Percentiles rank a stretch among this genome's conserved stretches.
These are phyloP conservation scores for Odontomyia ornata DNA, from an alignment of 2,888 invertebrate genomes.

Conservation along the genomic window DNA sequence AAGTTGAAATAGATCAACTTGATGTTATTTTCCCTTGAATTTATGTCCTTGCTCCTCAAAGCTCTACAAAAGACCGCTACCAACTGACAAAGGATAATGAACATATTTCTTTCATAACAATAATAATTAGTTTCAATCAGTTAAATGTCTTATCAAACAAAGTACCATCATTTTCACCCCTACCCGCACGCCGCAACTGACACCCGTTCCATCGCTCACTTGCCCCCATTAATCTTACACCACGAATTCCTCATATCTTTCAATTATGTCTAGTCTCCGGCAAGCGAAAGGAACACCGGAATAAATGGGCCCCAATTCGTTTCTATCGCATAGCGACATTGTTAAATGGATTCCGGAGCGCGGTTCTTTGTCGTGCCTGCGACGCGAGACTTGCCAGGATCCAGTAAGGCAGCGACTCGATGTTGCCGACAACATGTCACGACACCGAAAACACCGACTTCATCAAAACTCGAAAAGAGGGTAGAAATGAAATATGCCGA, in stretches of 20 bases:
- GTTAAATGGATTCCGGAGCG: not conserved
- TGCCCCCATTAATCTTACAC: not conserved
- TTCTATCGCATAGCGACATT: not conserved
- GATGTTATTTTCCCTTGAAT: no score
- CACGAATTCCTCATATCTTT: constrained; percentile 4
- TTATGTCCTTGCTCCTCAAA: no score
- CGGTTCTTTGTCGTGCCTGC: not conserved
- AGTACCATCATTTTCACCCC: not conserved
- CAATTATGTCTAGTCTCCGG: not conserved
- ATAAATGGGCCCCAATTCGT: not conserved
- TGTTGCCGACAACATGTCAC: not conserved
- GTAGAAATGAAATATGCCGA: constrained; percentile 14
- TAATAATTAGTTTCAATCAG: no score
- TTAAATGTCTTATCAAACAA: no score
- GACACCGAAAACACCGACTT: constrained; percentile 3
- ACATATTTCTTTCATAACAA: no score
- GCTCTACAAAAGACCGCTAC: no score
- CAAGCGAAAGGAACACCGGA: not conserved
- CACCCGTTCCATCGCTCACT: not conserved
- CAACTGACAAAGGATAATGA: no score
- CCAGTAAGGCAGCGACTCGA: not conserved
- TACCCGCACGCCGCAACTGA: not conserved
- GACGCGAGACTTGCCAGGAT: not conserved
- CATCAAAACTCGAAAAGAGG: constrained; percentile 12
- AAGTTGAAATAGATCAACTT: no score